These are phyloP conservation scores for Epinephelus cyanopodus DNA, from an alignment of 2,113 vertebrate species.

Conservation along the genomic window DNA sequence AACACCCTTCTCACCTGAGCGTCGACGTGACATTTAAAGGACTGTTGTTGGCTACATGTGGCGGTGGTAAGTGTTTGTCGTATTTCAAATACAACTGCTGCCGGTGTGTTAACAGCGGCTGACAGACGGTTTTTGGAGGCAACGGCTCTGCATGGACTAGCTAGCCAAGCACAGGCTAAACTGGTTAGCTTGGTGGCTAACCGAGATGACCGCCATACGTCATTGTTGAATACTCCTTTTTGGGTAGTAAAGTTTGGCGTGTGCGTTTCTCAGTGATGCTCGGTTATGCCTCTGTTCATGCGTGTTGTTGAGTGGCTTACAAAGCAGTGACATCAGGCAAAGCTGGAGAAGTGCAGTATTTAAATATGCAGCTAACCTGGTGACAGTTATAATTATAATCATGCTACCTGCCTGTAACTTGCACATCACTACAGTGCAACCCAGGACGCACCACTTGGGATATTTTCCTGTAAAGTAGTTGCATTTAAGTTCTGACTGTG, in stretches of 20 bases:
- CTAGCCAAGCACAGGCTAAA: constrained; percentile 43
- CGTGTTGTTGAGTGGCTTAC: neutral
- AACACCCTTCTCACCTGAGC: neutral
- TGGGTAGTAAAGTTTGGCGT: neutral
- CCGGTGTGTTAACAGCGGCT: neutral
- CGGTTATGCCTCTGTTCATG: neutral
- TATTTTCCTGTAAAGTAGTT: neutral
- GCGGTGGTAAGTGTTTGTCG: constrained; percentile 56
- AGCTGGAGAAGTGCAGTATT: constrained; percentile 38
- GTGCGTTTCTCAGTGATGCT: neutral
- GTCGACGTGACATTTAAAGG: constrained; percentile 16
- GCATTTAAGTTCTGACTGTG: neutral
- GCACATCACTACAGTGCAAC: neutral
- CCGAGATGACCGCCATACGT: constrained; percentile 70
- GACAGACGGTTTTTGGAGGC: neutral
- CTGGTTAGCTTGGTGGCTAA: constrained; percentile 71
- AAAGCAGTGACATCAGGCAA: neutral
- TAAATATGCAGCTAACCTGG: neutral
- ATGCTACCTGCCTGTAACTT: neutral
- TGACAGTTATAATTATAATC: neutral
- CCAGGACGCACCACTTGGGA: neutral
- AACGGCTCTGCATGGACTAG: neutral
- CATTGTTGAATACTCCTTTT: constrained; percentile 60
- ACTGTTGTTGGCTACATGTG: neutral
- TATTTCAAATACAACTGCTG: neutral